Percentiles rank a stretch among this genome's conserved stretches.
These are phyloP conservation scores for Tillus elongatus DNA, from an alignment of 2,888 invertebrate genomes.

Conservation along the genomic window DNA sequence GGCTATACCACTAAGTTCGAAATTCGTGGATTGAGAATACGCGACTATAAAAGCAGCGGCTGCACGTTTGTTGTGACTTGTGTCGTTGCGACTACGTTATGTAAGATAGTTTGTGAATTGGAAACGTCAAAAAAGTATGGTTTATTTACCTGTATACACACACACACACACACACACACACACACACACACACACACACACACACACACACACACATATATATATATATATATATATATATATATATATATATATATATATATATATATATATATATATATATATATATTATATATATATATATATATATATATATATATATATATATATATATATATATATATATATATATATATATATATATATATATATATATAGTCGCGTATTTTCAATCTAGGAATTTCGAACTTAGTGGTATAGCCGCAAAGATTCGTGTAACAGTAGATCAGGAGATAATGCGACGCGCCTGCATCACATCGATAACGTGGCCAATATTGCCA, in stretches of 20 bases:
- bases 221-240: conserved; percentile 4
- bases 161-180: too few relatives aligned
- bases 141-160: too few relatives aligned
- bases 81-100: too few relatives aligned
- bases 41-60: too few relatives aligned
- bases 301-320: conserved; percentile 8
- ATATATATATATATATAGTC: too few relatives aligned
- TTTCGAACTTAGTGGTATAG: conserved; percentile 11
- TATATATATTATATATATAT: conserved; percentile 1
- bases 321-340: conserved; percentile 11
- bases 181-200: neutral
- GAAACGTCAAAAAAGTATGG: too few relatives aligned
- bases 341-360: conserved; percentile 8
- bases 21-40: conserved; percentile 3
- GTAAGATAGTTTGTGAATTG: too few relatives aligned
- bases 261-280: conserved; percentile 5
- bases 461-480: too few relatives aligned
- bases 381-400: conserved; percentile 3
- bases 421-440: too few relatives aligned
- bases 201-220: neutral
- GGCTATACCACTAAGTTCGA: conserved; percentile 11
- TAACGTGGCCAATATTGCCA: too few relatives aligned
- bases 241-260: conserved; percentile 5
- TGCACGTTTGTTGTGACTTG: too few relatives aligned
- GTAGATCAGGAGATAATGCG: too few relatives aligned